Evolutionary conservation across 2,797 vertebrate species (phyloP), one percentile per base, ranked within the genome.

Genomic region (Rhodeus uyekii): DNA sequence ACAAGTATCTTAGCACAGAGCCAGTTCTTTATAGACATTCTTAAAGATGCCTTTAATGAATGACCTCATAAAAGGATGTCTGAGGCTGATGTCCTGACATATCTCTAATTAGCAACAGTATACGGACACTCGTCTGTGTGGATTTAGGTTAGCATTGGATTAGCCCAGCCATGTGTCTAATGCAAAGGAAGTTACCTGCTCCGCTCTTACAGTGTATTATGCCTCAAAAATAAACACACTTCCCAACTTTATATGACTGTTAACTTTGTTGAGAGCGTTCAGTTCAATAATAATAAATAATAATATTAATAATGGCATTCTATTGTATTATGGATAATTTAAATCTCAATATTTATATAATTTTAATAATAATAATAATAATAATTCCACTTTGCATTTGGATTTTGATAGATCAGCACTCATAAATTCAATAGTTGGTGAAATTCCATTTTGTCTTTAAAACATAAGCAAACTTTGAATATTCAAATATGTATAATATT

Each of bases 61-160:
- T 42, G 55, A 64, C 60, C 68, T 44, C 19, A 53, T 39, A 63
- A 53, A 29, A 36, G 55, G 72, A 53, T 68, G 71, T 53, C 50
- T 67, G 42, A 68, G 63, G 69, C 36, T 76, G 63, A 69, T 82
- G 80, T 76, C 80, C 73, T 69, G 27, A 60, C 48, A 68, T 82
- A 67, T 68, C 80, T 81, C 24, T 75, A 42, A 73, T 81, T 65
- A 74, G 71, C 44, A 50, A 44, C 34, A 55, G 55, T 42, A 64
- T 64, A 58, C 48, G 29, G 42, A 65, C 61, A 44, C 61, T 50
- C 42, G 34, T 85, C 69, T 86, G 76, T 27, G 90, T 86, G 88
- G 88, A 94, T 93, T 88, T 93, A 88, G 92, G 93, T 92, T 91
- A 80, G 14, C 27, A 81, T 10, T 58, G 92, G 94, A 94, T 94